Evolutionary conservation across 1,140 invertebrate genomes (phyloP), one percentile per base, ranked within the genome.

Genomic region (Pomacea maculata): DNA sequence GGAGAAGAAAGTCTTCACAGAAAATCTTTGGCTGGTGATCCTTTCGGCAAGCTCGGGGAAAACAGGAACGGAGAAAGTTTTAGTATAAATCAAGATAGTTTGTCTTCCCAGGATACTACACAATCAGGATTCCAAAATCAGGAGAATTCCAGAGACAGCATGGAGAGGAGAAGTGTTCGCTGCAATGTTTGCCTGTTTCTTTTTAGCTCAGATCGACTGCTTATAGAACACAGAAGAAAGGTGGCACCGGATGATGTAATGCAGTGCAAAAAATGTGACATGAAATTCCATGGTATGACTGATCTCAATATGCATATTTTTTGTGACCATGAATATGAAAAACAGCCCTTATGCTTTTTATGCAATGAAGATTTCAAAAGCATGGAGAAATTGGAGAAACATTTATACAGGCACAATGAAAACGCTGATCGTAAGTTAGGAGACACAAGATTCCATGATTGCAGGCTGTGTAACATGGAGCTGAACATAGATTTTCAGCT

Each of bases 321-420:
- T n/a, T 78, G 77, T 70, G 77, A 78, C 67, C 77, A 78, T 57
- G 77, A 78, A 54, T 78, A 78, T 71, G 77, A 78, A 21, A 78
- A 78, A 55, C 77, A 78, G 77, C 77, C 77, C 6, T 17, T 67
- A 11, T 78, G 77, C 54, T 78, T 78, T 29, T n/a, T 70, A 4
- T 78, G 77, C 54, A 25, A 78, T 5, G 77, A 78, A 25, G 77
- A 78, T 10, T 78, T 78, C 25, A 55, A n/a, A 10, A 78, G 77
- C 77, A 78, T 78, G 77, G 77, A 78, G 77, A 78, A 78, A 19
- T 29, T 78, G 12, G 77, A 78, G 77, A 78, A 78, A 65, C 77
- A 78, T 57, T 29, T 78, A 54, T n/a, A 78, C 67, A 52, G 61
- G n/a, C 77, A 78, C 54, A 70, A 11, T 54, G 65, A 65, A 25